Conservation (phyloP, 1,140 invertebrate genomes). For the Trichoplusia ni region DNA sequence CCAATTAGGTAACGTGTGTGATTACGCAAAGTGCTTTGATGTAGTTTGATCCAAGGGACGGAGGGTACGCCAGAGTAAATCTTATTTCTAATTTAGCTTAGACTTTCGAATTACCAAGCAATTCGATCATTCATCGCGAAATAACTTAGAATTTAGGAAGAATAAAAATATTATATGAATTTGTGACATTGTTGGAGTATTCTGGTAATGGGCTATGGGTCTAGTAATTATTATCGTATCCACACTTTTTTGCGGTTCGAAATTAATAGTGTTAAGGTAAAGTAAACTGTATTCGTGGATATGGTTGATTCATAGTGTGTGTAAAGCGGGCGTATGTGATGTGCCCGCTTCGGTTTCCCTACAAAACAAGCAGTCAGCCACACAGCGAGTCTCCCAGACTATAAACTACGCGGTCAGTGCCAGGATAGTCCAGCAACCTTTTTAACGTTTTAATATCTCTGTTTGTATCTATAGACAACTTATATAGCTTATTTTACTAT, state of each 20-base stretch:
- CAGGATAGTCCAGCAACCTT: conserved; percentile 50
- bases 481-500: conserved; percentile 80
- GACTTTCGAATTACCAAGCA: conserved; percentile 79
- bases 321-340: conserved; percentile 15
- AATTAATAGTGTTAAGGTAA: background rate
- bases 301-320: background rate
- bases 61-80: conserved; percentile 68
- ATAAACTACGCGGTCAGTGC: conserved; percentile 56
- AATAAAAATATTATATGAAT: conserved; percentile 76
- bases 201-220: conserved; percentile 31
- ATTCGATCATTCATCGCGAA: conserved; percentile 81
- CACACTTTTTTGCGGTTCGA: conserved; percentile 40
- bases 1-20: conserved; percentile 67
- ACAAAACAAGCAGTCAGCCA: background rate
- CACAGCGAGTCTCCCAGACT: conserved; percentile 63
- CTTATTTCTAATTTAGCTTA: conserved; percentile 77
- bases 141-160: conserved; percentile 73
- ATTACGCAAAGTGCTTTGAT: conserved; percentile 67
- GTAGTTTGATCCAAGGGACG: conserved; percentile 56
- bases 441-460: conserved; percentile 74
- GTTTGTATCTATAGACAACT: conserved; percentile 75
- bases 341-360: conserved; percentile 3
- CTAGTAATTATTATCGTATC: conserved; percentile 45
- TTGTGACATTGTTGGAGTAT: conserved; percentile 56
- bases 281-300: background rate